Conservation (phyloP, 1,140 invertebrate species). For the Chelonus insularis region DNA sequence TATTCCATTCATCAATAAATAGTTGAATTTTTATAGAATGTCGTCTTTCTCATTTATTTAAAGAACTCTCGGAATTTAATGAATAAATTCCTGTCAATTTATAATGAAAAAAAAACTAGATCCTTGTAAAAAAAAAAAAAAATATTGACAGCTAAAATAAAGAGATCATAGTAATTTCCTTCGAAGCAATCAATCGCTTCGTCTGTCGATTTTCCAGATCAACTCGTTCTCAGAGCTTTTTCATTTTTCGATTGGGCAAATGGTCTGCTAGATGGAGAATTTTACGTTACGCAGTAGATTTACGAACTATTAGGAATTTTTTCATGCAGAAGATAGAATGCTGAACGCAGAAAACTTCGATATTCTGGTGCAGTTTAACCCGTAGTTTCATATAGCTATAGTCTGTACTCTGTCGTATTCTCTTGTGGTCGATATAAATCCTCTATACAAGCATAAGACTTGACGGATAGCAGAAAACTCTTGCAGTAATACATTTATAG, state of each 20-base stretch:
- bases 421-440: background rate
- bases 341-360: too few species aligned
- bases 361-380: background rate
- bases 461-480: slow-evolving; percentile 27
- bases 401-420: background rate
- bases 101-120: too few species aligned
- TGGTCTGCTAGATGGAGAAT: background rate
- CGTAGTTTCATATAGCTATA: background rate
- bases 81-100: too few species aligned
- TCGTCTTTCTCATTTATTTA: too few species aligned
- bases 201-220: background rate
- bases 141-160: background rate
- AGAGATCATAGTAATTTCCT: background rate
- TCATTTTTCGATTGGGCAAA: background rate
- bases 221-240: background rate
- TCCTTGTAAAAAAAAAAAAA: too few species aligned
- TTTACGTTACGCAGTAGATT: slow-evolving; percentile 9
- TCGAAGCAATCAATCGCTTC: background rate
- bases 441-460: slow-evolving; percentile 11
- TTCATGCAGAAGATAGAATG: slow-evolving; percentile 11
- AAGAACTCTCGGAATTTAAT: too few species aligned
- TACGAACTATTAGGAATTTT: slow-evolving; percentile 5
- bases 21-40: too few species aligned
- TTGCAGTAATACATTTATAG: slow-evolving; percentile 23
- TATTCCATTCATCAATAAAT: too few species aligned